Evolutionary conservation across 1,140 invertebrate genomes (phyloP), one percentile per base, ranked within the genome.

Genomic region (Eubasilissa regina): DNA sequence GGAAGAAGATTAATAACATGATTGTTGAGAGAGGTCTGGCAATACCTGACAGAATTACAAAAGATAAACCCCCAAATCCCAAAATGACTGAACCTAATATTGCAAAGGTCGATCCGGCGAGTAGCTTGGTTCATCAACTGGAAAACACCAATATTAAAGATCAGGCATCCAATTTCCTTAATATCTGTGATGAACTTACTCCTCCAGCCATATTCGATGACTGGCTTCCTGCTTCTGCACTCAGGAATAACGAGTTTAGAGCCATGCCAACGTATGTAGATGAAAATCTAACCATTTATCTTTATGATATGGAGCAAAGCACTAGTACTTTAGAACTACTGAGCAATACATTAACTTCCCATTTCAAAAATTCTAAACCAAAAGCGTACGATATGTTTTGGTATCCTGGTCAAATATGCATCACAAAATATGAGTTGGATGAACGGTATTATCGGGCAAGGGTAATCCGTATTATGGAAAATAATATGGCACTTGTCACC

Each of bases 371-470:
- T 13, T 84, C 85, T 7, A 81, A 86, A 35, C 85, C 88, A 0
- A 89, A 90, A 79, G 85, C 88, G 43, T 85, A 86, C 73, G 88
- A 89, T 80, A 80, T 85, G 11, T 85, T 85, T 75, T 92, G 91
- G 92, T 80, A 83, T 58, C 82, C 85, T 3, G 93, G 91, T 0
- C 91, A 94, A 75, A 86, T 92, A 0, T 94, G 94, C 80, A 86
- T 94, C 13, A 93, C 90, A 0, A 86, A 88, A 62, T 95, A 90
- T 85, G 90, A 90, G 81, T 13, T 88, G 6, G 91, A 95, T 83
- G 86, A 90, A 3, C 86, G 87, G 11, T 93, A 93, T 87, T 94
- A 93, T 83, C 88, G 93, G 75, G 92, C 91, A 19, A 83, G 86
- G 70, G 88, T 94, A 9, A 44, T 87, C 17, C 84, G 88, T 60